Evolutionary conservation across 2,113 vertebrate genomes (phyloP).

Genomic region (Siphamia tubifer): DNA sequence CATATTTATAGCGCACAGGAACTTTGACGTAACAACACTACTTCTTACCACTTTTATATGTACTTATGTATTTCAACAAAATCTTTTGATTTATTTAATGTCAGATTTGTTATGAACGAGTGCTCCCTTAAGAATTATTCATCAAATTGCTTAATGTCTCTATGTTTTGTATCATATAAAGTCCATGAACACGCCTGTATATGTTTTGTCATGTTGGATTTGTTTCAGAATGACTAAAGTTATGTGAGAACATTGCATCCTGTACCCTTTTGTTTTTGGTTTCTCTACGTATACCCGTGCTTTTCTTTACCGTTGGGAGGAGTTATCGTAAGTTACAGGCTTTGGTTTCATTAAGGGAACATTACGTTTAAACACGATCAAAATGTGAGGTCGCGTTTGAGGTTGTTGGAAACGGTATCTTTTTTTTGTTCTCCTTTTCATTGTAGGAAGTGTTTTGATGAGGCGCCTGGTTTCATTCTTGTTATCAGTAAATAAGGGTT

Average conservation of each 20-base stretch:
- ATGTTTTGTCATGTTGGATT: conserved; percentile 53
- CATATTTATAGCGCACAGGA: conserved; percentile 33
- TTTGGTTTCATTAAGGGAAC: neutral
- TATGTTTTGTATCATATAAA: conserved; percentile 56
- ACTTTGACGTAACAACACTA: conserved; percentile 14
- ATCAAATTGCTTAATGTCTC: conserved; percentile 42
- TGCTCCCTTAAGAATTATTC: conserved; percentile 29
- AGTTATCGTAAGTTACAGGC: conserved; percentile 2
- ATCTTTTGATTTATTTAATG: conserved; percentile 24
- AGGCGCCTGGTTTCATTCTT: neutral
- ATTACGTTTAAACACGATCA: neutral
- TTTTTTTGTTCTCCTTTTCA: too few relatives aligned
- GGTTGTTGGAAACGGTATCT: too few relatives aligned
- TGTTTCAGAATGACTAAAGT: conserved; percentile 64
- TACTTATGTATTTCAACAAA: conserved; percentile 26
- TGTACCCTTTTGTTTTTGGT: conserved; percentile 58
- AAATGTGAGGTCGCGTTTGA: neutral
- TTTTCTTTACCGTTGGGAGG: conserved; percentile 47
- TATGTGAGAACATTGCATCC: conserved; percentile 50
- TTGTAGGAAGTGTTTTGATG: too few relatives aligned
- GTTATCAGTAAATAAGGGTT: neutral
- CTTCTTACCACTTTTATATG: conserved; percentile 36
- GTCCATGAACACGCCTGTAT: conserved; percentile 53
- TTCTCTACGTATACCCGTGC: neutral
- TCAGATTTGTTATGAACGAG: conserved; percentile 39